A percentile compares a stretch with the other conserved stretches of the same genome.
Evolutionary conservation across 1,140 invertebrate genomes (phyloP).

Genomic region (Rhyacophila brunnea): DNA sequence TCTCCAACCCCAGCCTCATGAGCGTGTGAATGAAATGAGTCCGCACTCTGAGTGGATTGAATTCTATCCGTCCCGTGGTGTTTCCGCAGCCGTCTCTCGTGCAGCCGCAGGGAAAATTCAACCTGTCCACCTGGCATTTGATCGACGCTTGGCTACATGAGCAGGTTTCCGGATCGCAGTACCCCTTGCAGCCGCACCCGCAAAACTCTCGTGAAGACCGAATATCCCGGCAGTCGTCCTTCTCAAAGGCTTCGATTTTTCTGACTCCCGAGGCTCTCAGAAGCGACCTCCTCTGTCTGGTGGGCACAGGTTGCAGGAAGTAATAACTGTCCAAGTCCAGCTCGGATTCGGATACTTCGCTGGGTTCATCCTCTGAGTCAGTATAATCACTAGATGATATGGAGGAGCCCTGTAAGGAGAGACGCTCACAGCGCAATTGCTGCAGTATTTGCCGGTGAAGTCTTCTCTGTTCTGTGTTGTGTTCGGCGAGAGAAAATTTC

Average conservation of each 20-base stretch:
- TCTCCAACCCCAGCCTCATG: constrained; percentile 89
- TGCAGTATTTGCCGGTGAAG: constrained; percentile 80
- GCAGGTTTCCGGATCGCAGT: constrained; percentile 94
- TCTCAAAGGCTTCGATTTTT: constrained; percentile 91
- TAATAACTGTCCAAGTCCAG: constrained; percentile 90
- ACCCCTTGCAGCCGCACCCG: constrained; percentile 91
- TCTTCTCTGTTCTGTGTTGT: constrained; percentile 82
- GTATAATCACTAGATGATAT: constrained; percentile 73
- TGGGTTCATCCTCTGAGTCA: constrained; percentile 77
- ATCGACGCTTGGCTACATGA: constrained; percentile 92
- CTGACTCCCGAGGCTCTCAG: constrained; percentile 86
- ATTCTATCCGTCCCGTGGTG: constrained; percentile 89
- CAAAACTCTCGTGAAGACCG: constrained; percentile 90
- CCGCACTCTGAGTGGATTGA: constrained; percentile 91
- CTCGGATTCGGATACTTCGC: constrained; percentile 80
- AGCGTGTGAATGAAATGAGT: constrained; percentile 98
- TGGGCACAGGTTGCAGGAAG: constrained; percentile 90
- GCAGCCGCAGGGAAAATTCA: constrained; percentile 96
- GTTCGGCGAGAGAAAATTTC: constrained; percentile 70
- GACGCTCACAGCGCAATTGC: constrained; percentile 70
- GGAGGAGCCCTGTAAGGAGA: constrained; percentile 51
- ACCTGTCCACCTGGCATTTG: constrained; percentile 94
- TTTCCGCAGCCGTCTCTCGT: constrained; percentile 93
- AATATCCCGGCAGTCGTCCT: constrained; percentile 92
- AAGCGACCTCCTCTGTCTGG: constrained; percentile 82